A percentile compares a stretch with the other conserved stretches of the same genome.
These are phyloP conservation scores for Zosterops pallidus DNA, from an alignment of 2,113 vertebrate species.

Conservation along the genomic window DNA sequence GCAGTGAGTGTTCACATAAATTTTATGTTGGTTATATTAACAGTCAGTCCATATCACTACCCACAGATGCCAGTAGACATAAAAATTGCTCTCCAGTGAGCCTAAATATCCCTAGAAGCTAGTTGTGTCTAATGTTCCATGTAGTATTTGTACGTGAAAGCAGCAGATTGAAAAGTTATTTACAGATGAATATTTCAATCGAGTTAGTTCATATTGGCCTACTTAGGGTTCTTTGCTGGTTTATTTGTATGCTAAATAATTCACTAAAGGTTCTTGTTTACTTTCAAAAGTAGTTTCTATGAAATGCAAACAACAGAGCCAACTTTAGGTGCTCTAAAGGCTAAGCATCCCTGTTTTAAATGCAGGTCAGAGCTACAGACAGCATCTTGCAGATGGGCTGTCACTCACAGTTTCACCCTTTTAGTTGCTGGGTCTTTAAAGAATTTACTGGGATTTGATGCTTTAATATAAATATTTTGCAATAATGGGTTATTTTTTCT, in stretches of 20 bases:
- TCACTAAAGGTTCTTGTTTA: conserved; percentile 79
- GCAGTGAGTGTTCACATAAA: conserved; percentile 86
- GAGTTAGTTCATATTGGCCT: conserved; percentile 78
- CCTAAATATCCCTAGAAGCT: conserved; percentile 88
- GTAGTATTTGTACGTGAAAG: conserved; percentile 91
- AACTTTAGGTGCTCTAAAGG: conserved; percentile 74
- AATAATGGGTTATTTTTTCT: conserved; percentile 17
- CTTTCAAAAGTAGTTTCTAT: conserved; percentile 76
- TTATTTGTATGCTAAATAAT: conserved; percentile 85
- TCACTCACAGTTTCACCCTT: conserved; percentile 54
- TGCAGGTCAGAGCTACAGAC: conserved; percentile 69
- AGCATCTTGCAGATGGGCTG: conserved; percentile 32
- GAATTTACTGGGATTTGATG: conserved; percentile 32
- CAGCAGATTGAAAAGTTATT: conserved; percentile 91
- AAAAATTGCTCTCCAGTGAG: conserved; percentile 94
- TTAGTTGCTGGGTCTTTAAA: neutral
- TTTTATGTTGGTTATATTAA: conserved; percentile 92
- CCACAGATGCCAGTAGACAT: conserved; percentile 98
- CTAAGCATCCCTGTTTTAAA: conserved; percentile 69
- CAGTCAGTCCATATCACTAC: conserved; percentile 94
- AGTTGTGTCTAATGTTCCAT: conserved; percentile 95
- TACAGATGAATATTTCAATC: conserved; percentile 89
- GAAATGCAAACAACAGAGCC: conserved; percentile 77
- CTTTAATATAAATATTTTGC: conserved; percentile 30
- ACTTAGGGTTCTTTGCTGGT: conserved; percentile 73